These are phyloP conservation scores for Radopholus similis DNA, from an alignment of 1,140 invertebrate genomes.

Conservation along the genomic window DNA sequence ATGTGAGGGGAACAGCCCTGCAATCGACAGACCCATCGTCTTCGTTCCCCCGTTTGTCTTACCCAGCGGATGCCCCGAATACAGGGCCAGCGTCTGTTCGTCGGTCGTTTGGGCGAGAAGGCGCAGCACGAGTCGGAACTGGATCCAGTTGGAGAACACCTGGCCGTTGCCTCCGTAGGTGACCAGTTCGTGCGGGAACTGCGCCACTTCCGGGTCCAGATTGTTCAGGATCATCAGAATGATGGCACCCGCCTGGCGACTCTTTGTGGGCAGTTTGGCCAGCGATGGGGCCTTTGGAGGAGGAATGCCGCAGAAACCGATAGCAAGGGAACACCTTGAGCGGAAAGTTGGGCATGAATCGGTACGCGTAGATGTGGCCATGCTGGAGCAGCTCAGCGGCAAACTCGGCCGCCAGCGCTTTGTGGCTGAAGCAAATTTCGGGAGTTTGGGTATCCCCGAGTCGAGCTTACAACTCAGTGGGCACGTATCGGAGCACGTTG, in stretches of 20 bases:
- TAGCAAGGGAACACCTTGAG: constrained; percentile 63
- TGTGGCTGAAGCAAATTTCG: no score
- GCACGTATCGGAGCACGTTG: constrained; percentile 70
- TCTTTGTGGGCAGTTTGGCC: constrained; percentile 65
- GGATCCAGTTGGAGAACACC: constrained; percentile 72
- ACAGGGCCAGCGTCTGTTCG: constrained; percentile 69
- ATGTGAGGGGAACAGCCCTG: constrained; percentile 66
- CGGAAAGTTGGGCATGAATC: constrained; percentile 65
- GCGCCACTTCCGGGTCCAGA: constrained; percentile 63
- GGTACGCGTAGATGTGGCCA: constrained; percentile 72
- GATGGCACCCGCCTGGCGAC: constrained; percentile 66
- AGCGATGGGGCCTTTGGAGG: constrained; percentile 67
- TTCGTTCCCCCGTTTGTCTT: constrained; percentile 39
- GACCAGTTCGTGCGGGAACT: constrained; percentile 66
- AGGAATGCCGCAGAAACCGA: not conserved
- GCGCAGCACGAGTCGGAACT: constrained; percentile 69
- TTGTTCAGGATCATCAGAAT: constrained; percentile 54
- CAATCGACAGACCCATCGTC: not conserved
- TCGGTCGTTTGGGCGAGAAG: constrained; percentile 68
- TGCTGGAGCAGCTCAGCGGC: constrained; percentile 65
- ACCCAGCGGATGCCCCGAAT: constrained; percentile 70
- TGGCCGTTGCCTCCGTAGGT: constrained; percentile 73
- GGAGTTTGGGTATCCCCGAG: no score
- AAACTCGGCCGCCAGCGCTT: constrained; percentile 66
- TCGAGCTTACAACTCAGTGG: constrained; percentile 60